phyloP scores from a whole-genome alignment of 2,888 invertebrate species.

The Drosophila melanosoma region DNA sequence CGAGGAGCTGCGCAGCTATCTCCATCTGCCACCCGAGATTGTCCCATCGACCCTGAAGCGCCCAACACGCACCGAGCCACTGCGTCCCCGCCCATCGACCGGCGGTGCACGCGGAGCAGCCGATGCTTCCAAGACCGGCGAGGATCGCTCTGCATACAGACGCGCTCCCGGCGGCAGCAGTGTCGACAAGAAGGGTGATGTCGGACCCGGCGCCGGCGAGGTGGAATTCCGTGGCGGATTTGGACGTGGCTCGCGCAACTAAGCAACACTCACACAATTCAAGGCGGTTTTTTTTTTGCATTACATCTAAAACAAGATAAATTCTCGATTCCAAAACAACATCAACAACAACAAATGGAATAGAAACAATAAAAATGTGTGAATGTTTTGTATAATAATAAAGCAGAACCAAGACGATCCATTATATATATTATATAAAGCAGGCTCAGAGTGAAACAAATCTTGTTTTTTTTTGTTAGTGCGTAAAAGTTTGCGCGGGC shows the following conservation, averaged over 20 bases:
- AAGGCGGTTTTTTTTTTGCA: conserved; percentile 48
- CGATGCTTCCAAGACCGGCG: conserved; percentile 90
- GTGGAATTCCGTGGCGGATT: conserved; percentile 96
- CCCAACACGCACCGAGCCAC: conserved; percentile 93
- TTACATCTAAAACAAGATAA: conserved; percentile 54
- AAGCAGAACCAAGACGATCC: conserved; percentile 33
- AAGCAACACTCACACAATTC: conserved; percentile 36
- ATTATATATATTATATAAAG: conserved; percentile 56
- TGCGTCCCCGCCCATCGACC: conserved; percentile 90
- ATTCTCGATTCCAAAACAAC: conserved; percentile 28
- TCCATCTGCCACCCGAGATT: conserved; percentile 99
- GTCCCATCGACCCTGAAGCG: conserved; percentile 98
- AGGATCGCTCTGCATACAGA: conserved; percentile 94
- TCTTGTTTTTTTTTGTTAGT: conserved; percentile 6
- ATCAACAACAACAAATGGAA: background rate
- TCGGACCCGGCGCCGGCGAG: conserved; percentile 96
- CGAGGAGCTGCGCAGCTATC: conserved; percentile 96
- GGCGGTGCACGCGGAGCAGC: conserved; percentile 88
- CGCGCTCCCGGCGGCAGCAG: conserved; percentile 90
- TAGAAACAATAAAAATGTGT: conserved; percentile 37
- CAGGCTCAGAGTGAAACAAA: conserved; percentile 64
- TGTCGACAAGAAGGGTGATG: conserved; percentile 97
- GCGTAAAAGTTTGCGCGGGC: conserved; percentile 20
- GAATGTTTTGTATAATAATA: conserved; percentile 60
- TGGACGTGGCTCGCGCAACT: conserved; percentile 89